phyloP scores from a whole-genome alignment of 37 sponge, comb jelly and placozoan genomes.

The Chondrosia reniformis region DNA sequence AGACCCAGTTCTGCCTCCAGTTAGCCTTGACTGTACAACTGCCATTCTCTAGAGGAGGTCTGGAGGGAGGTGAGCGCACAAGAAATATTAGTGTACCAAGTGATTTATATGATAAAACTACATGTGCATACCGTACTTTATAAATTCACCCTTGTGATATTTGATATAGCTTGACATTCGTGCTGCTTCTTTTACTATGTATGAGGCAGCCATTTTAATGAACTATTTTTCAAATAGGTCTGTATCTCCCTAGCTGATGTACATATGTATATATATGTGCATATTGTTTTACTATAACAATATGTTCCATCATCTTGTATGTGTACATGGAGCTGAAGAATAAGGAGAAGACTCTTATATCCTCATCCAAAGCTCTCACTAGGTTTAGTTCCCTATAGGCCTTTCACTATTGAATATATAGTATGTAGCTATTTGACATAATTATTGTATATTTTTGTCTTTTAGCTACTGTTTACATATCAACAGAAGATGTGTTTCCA shows the following conservation, averaged over 20 bases:
- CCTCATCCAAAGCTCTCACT: too few species aligned
- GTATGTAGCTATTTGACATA: neutral
- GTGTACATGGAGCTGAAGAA: neutral
- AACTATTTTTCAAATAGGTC: neutral
- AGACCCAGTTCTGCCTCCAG: constrained; percentile 93
- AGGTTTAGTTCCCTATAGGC: too few species aligned
- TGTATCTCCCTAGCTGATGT: neutral
- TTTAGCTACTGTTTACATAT: constrained; percentile 74
- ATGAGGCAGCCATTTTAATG: too few species aligned
- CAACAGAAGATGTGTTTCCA: constrained; percentile 91
- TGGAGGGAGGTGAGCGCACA: constrained; percentile 36
- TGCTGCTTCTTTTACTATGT: too few species aligned
- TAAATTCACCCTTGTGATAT: too few species aligned
- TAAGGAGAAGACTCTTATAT: too few species aligned
- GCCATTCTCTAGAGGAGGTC: constrained; percentile 65
- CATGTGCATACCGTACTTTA: too few species aligned
- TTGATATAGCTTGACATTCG: too few species aligned
- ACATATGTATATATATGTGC: neutral
- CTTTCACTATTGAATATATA: neutral
- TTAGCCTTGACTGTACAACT: constrained; percentile 83
- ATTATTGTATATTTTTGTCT: neutral
- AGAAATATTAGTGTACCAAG: too few species aligned
- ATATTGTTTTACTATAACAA: neutral
- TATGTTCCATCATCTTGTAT: neutral
- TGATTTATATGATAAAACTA: too few species aligned